Percentiles rank a stretch among this genome's conserved stretches.
Evolutionary conservation across 2,888 invertebrate genomes (phyloP).

Genomic region (Stegana nigrithorax): DNA sequence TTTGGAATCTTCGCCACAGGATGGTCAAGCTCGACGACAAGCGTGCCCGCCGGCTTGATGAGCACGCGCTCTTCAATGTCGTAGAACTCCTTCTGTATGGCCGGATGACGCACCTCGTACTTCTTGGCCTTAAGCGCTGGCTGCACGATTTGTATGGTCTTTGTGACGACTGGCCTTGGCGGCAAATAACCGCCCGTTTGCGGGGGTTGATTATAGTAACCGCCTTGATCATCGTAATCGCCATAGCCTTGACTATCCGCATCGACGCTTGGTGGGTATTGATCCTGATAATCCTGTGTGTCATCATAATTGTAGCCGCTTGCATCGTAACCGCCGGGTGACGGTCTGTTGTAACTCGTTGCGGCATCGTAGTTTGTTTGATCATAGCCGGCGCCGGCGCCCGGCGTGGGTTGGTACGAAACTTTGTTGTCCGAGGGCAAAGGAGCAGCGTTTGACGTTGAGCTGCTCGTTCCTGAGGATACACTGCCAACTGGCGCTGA

Average conservation of each 20-base stretch:
- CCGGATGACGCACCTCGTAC: conserved; percentile 73
- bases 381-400: conserved; percentile 30
- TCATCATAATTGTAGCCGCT: conserved; percentile 46
- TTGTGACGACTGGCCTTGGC: conserved; percentile 69
- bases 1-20: conserved; percentile 72
- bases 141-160: conserved; percentile 73
- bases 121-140: conserved; percentile 72
- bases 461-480: neutral
- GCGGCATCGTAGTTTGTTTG: conserved; percentile 36
- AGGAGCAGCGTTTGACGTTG: neutral
- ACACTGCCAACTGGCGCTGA: too few relatives aligned
- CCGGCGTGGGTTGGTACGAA: conserved; percentile 19
- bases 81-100: conserved; percentile 75
- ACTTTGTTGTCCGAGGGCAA: neutral
- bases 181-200: conserved; percentile 43
- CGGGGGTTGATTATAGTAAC: conserved; percentile 36
- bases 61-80: conserved; percentile 74
- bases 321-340: conserved; percentile 52
- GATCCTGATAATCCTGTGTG: conserved; percentile 48
- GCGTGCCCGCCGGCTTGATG: conserved; percentile 73
- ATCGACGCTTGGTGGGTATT: conserved; percentile 54
- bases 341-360: conserved; percentile 48
- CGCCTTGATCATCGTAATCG: conserved; percentile 44
- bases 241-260: conserved; percentile 46
- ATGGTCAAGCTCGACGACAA: conserved; percentile 73